Conservation (phyloP, 2,888 invertebrate species). For the Drosophila nr. fundita region DNA sequence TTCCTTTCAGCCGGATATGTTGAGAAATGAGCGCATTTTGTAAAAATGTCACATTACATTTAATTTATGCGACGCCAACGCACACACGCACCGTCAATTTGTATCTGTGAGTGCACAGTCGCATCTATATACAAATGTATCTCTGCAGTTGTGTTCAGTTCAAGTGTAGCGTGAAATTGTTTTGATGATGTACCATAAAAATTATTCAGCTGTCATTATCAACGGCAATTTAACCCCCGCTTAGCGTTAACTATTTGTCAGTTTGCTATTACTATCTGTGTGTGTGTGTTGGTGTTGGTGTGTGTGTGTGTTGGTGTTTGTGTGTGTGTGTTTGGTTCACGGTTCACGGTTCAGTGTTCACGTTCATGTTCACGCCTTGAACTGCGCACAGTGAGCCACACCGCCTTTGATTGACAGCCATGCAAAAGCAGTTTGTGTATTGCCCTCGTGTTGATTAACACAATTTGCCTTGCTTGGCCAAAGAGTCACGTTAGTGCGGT, state of each 20-base stretch:
- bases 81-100: conserved; percentile 39
- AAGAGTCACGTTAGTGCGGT: conserved; percentile 51
- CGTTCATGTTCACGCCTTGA: conserved; percentile 46
- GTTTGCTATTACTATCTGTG: conserved; percentile 6
- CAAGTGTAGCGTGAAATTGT: conserved; percentile 74
- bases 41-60: conserved; percentile 84
- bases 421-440: conserved; percentile 56
- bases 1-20: conserved; percentile 72
- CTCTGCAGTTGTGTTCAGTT: conserved; percentile 34
- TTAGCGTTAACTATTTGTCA: conserved; percentile 61
- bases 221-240: conserved; percentile 64
- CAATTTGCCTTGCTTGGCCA: conserved; percentile 60
- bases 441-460: conserved; percentile 64
- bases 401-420: conserved; percentile 62
- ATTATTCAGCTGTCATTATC: conserved; percentile 63
- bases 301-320: neutral
- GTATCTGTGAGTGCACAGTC: conserved; percentile 34
- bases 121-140: conserved; percentile 9
- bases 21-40: conserved; percentile 84
- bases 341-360: conserved; percentile 38
- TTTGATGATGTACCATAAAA: conserved; percentile 62
- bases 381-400: conserved; percentile 13
- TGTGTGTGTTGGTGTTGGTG: neutral
- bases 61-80: conserved; percentile 80
- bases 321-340: conserved; percentile 15